Evolutionary conservation across 2,113 vertebrate genomes (phyloP), one percentile per base, ranked within the genome.

Genomic region (Panthera uncia): DNA sequence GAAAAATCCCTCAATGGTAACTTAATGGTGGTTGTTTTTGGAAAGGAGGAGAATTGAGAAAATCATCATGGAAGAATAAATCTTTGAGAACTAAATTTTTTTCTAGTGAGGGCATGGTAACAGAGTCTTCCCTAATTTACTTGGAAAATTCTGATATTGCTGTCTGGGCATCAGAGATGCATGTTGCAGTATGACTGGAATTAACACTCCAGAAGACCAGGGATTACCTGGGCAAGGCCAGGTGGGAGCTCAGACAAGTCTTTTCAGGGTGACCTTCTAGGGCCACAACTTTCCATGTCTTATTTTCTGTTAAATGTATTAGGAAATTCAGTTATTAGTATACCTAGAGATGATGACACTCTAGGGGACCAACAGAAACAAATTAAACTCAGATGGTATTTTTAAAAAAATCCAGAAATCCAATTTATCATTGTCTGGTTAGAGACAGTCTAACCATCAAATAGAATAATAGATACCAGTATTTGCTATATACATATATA

Each of bases 21-120:
- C 31, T 66, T 90, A 83, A 83, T 80, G 29, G 41, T 86, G 4
- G 2, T 84, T 71, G 25, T 52, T 92, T 95, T 84, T 79, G 41
- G 31, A 92, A 90, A 91, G n/a, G 52, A 92, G 16, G 21, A 86
- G 12, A 92, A 69, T 73, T 92, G n/a, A 87, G 41, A 95, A 95
- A 88, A 73, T 92, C 8, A 27, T 80, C 19, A 65, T 6, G 48
- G 61, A 80, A 69, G 33, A 94, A 7, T 89, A 78, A n/a, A 3
- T 1, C 57, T 95, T 94, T 92, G 83, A 92, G 33, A 84, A 19
- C 0, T 63, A 5, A 2, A 5, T 19, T 31, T 79, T 83, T 83
- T 74, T 45, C 38, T 82, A 13, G 25, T 48, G 15, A 90, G 11
- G 50, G 3, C 27, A 13, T 21, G 27, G 5, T 52, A 81, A 25